phyloP scores from a whole-genome alignment of 1,140 invertebrate genomes.

The Andricus grossulariae region DNA sequence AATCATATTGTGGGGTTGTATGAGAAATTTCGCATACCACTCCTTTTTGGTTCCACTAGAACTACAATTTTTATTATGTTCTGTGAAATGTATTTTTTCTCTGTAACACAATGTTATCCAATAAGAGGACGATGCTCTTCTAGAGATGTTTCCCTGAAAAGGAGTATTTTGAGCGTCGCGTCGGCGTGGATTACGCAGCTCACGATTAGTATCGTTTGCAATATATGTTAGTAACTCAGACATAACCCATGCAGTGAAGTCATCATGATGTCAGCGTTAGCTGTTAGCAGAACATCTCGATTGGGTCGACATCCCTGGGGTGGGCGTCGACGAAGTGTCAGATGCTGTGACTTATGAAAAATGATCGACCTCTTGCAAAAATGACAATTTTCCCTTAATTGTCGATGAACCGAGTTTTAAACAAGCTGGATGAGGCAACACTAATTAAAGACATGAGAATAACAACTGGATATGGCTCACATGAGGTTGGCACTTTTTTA shows the following conservation, averaged over 20 bases:
- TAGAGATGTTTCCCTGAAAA: background rate
- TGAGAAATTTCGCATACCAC: no score
- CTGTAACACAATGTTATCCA: slow-evolving; percentile 30
- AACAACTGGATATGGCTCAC: no score
- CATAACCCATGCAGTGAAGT: slow-evolving; percentile 47
- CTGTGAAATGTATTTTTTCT: no score
- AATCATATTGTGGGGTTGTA: no score
- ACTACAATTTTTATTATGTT: no score
- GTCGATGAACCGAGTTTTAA: background rate
- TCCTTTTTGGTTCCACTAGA: no score
- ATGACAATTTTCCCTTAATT: slow-evolving; percentile 30
- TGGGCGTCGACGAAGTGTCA: slow-evolving; percentile 22
- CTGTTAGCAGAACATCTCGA: slow-evolving; percentile 51
- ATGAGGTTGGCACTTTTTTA: no score
- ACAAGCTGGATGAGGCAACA: slow-evolving; percentile 28
- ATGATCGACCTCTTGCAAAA: slow-evolving; percentile 13
- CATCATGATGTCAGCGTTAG: slow-evolving; percentile 19
- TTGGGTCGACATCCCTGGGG: slow-evolving; percentile 57
- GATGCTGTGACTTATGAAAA: slow-evolving; percentile 32
- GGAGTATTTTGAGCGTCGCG: slow-evolving; percentile 31
- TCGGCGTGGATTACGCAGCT: slow-evolving; percentile 42
- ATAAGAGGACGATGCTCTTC: slow-evolving; percentile 19
- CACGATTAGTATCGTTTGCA: slow-evolving; percentile 17
- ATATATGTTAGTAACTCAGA: slow-evolving; percentile 30
- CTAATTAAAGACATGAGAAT: no score